Base-by-base conservation (phyloP, 30 jellyfish, hydroid and myxozoan species). In the Hydractinia symbiolongicarpus region DNA sequence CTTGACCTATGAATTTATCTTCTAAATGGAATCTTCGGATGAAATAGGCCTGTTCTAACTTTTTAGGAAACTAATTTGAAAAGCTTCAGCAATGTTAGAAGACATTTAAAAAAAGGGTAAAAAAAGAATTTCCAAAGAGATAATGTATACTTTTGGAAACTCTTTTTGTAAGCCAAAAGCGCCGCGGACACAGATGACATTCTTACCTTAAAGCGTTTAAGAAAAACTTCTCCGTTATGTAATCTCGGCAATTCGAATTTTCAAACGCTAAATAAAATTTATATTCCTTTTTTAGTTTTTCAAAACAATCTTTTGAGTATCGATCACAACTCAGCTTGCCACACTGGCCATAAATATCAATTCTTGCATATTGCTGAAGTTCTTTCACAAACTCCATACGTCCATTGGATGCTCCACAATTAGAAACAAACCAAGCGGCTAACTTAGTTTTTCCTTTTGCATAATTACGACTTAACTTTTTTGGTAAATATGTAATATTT, bases 361-460 rank as follows among this genome's bases (percentile, higher is more conserved):
- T 79, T 11, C 21, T 7, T 44, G 54, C 66, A 21, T 67, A 81
- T 30, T 50, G 40, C 30, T 81, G 60, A 5, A 81, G 56, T 7
- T 81, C 54, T 11, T 67, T 20, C 52, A 73, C 82, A 10, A 8
- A 81, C 14, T 66, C 55, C 78, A 11, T 67, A 16, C 89, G 86
- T 14, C 85, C 85, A 57, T 60, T 77, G 4, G 77, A 5, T 6
- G 30, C 77, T 13, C 86, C 89, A 67, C 89, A 81, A 49, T 81
- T 68, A 11, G 89, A 81, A 19, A 81, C 87, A 67, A 67, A 53
- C 89, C 89, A 81, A 8, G 89, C 89, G 8, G 54, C 89, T 4
- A 54, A 14, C 72, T 81, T 81, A 8, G 86, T 66, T 67, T 70
- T 81, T 16, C 86, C 86, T 53, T 5, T 8, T n/a, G 89, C 89